Base-by-base conservation (phyloP, 2,113 vertebrate genomes). In the Aspiorhynchus laticeps region DNA sequence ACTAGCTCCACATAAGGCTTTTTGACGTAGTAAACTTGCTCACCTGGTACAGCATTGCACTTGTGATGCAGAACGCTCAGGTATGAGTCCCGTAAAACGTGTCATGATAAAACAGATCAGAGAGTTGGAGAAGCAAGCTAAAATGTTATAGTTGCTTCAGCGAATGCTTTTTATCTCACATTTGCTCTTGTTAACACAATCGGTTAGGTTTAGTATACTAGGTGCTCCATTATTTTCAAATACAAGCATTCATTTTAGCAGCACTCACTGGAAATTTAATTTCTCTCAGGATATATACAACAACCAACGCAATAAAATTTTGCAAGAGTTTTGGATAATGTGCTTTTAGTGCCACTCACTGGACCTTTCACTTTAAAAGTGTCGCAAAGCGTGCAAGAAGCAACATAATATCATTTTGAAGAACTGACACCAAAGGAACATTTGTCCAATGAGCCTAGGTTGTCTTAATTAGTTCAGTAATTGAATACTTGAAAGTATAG, bases 1-100 rank as follows among this genome's bases (percentile, higher is more conserved):
- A 76, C 5, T 14, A 48, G 12, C 74, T 76, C 74, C 74, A 76
- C 41, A 76, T 24, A 74, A 48, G 74, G 74, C n/a, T 76, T 48
- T 76, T 26, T 28, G 43, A 28, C 1, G 2, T 15, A n/a, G 17
- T n/a, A 74, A 74, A 41, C 7, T 19, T 77, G n/a, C 21, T 41
- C 33, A 12, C 9, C 36, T 73, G 36, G 36, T 73, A 73, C 36
- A n/a, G 36, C 67, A 10, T 71, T 38, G 67, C 17, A 38, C 67
- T 36, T 65, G 63, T 61, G 56, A n/a, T 61, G 56, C 21, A 24
- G 24, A 61, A n/a, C 24, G 21, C 24, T 61, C 24, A 10, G 56
- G 24, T 61, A 61, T 24, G 8, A 61, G 8, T 10, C 38, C 41
- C 6, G 24, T 71, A 24, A 71, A 69, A 69, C 2, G 7, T 24